A percentile compares a stretch with the other conserved stretches of the same genome.
Conservation (phyloP, 2,113 vertebrate genomes). For the Cephalopholis sonnerati region DNA sequence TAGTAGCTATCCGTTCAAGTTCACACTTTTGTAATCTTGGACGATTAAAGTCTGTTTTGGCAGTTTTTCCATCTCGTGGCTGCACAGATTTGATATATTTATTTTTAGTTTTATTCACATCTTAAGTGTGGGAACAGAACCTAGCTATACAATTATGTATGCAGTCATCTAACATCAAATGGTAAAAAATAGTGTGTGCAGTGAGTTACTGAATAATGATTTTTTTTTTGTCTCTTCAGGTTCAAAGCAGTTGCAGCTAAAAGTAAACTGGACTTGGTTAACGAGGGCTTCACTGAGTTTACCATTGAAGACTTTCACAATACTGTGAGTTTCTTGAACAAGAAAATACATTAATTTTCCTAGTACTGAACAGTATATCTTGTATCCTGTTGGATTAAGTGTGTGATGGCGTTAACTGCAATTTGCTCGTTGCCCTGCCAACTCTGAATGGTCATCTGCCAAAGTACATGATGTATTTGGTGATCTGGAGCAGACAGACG, state of each 20-base stretch:
- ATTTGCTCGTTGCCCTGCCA: neutral
- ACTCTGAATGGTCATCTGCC: constrained; percentile 8
- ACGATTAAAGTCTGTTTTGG: neutral
- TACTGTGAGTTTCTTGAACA: constrained; percentile 84
- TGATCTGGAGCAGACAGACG: neutral
- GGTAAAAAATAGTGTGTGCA: too few relatives aligned
- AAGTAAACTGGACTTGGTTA: constrained; percentile 94
- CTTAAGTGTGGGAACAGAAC: neutral
- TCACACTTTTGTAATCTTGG: neutral
- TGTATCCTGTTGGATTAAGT: neutral
- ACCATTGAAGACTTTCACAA: constrained; percentile 98
- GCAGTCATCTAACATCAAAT: neutral
- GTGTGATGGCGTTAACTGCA: neutral
- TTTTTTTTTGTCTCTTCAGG: constrained; percentile 72
- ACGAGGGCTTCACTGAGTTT: constrained; percentile 94
- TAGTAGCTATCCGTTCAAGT: neutral
- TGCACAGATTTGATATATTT: neutral
- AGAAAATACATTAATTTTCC: neutral
- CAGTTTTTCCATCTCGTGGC: neutral
- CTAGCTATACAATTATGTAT: neutral
- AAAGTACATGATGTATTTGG: constrained; percentile 16
- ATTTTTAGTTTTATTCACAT: neutral
- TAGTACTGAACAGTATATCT: neutral
- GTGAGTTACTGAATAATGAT: neutral
- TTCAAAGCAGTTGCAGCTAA: constrained; percentile 93